Base-by-base conservation (phyloP, 1,140 invertebrate species). In the Drosophila baimaii region DNA sequence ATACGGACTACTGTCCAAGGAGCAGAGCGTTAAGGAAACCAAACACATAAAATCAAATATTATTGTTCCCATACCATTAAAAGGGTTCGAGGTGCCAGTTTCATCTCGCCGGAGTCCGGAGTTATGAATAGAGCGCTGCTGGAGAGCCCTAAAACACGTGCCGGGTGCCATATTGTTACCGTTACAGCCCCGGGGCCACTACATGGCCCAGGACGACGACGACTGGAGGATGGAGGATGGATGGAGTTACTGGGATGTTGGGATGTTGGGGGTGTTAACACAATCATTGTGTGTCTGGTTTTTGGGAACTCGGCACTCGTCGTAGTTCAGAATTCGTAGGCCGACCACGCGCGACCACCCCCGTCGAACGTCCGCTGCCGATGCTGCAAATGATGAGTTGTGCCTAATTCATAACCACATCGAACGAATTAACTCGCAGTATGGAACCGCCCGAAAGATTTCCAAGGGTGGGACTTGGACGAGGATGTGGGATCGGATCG, bases 401-500 rank as follows among this genome's bases (percentile, higher is more conserved):
- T 86, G 88, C 81, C 81, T 79, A 90, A 90, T 90, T 90, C 88
- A 90, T 90, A 90, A 90, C 88, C 88, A 90, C 82, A 90, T 88
- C 82, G 83, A 82, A 86, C 68, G 86, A 82, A 90, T 90, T 88
- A 79, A 85, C 83, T 85, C 75, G 35, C 75, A 85, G 63, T 64
- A 88, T 82, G 83, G 69, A 79, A 78, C 79, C 79, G 52, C 61
- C 55, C 54, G 39, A 17, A 15, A 65, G 43, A 59, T 61, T 43
- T 51, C 17, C 33, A n/a, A 33, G 56, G 47, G 52, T 58, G 59
- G 54, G 15, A 64, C n/a, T 2, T 6, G 21, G 54, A 33, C n/a
- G 2, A 23, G 46, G 58, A 51, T 69, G 65, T 68, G 59, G 54
- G 51, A 75, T 61, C 74, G 79, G 69, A 58, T 56, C 37, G 47